Base-by-base conservation (phyloP, 2,113 vertebrate species). In the Calidris pugnax region DNA sequence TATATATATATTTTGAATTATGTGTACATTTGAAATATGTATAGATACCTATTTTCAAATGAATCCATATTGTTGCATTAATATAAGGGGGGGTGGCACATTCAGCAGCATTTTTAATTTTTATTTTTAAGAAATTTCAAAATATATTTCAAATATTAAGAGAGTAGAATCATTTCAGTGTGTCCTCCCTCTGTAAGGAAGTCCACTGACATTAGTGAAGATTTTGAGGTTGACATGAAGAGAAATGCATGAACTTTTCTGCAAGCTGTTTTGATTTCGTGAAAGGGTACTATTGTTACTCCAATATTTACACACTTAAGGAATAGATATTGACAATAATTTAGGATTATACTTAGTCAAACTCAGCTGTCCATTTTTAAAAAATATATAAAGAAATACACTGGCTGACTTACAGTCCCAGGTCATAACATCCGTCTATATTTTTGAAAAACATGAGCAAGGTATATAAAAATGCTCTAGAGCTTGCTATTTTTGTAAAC, bases 51-150 rank as follows among this genome's bases (percentile, higher is more conserved):
- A 48, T 53, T 74, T 71, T 16, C 73, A 78, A 87, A 91, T 57
- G 11, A 73, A 78, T 57, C 21, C 60, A n/a, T 10, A n/a, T 11
- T 27, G 23, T 77, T 85, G 7, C 23, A 63, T 48, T 39, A 87
- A 39, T 39, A 19, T 3, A 45, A 64, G 12, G 18, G 10, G 10
- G 4, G 12, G 6, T 0, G 13, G 48, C 35, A 75, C 1, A 1
- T 47, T 69, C 30, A 69, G n/a, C 30, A 53, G 37, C 59, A 57
- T 41, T 62, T 76, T 62, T 83, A 67, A 4, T 3, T 50, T 68
- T 51, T 6, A 6, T 57, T 81, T 90, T 64, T 60, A 76, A 89
- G n/a, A 53, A 22, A 48, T 79, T 67, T 79, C 28, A n/a, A 79
- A 80, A 80, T 80, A 51, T 3, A 9, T 64, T 76, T 76, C n/a